Conservation (phyloP, 2,888 invertebrate genomes). For the Carpatolechia fugitivella region DNA sequence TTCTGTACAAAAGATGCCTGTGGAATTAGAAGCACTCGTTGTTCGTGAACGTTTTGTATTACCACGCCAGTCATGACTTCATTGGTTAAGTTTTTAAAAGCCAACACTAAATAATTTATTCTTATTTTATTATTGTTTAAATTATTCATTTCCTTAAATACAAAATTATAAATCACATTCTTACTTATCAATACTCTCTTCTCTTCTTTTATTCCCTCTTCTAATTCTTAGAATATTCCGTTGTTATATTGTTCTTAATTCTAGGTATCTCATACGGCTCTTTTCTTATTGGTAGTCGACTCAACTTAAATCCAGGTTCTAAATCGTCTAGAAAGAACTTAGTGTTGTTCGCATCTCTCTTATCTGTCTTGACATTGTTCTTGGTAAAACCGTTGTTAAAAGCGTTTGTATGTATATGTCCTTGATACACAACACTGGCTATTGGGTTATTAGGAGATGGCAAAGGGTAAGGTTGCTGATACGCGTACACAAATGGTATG, state of each 20-base stretch:
- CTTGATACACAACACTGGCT: slow-evolving; percentile 42
- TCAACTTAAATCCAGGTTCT: slow-evolving; percentile 11
- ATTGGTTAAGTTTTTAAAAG: too few relatives aligned
- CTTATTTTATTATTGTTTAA: too few relatives aligned
- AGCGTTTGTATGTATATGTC: slow-evolving; percentile 41
- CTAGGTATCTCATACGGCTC: background rate
- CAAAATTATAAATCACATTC: too few relatives aligned
- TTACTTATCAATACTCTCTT: too few relatives aligned
- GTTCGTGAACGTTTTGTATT: too few relatives aligned
- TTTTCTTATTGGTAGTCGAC: background rate
- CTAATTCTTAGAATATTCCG: too few relatives aligned
- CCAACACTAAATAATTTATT: too few relatives aligned
- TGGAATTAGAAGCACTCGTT: too few relatives aligned
- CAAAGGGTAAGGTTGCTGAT: slow-evolving; percentile 33
- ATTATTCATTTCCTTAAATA: too few relatives aligned
- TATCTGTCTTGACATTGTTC: slow-evolving; percentile 10
- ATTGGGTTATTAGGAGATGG: slow-evolving; percentile 26
- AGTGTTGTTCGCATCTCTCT: slow-evolving; percentile 25
- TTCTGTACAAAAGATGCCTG: too few relatives aligned
- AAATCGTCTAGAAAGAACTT: slow-evolving; percentile 45
- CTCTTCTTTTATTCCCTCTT: too few relatives aligned
- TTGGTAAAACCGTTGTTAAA: slow-evolving; percentile 1
- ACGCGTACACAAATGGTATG: slow-evolving; percentile 47
- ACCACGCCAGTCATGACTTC: too few relatives aligned
- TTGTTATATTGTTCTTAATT: background rate